Percentiles rank a stretch among this genome's conserved stretches.
These are phyloP conservation scores for Frankliniella fusca DNA, from an alignment of 2,888 invertebrate species.

Conservation along the genomic window DNA sequence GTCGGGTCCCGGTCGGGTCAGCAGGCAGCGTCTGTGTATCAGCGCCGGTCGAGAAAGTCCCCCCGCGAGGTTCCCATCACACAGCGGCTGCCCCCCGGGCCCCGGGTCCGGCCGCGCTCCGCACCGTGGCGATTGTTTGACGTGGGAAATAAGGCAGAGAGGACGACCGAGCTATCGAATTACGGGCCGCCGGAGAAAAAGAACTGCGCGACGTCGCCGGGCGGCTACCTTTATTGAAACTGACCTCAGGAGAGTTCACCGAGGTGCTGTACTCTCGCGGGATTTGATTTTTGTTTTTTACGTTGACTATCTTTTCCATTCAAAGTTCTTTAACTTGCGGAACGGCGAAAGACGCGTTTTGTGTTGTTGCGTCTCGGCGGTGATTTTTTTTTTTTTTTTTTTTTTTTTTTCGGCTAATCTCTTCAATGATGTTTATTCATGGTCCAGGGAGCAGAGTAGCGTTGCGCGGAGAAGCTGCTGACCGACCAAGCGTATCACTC, in stretches of 20 bases:
- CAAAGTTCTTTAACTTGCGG: no score
- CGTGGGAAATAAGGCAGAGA: not conserved
- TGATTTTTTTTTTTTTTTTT: not conserved
- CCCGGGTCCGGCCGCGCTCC: not conserved
- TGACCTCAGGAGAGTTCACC: no score
- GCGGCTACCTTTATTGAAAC: not conserved
- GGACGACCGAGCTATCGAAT: not conserved
- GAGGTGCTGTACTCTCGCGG: no score
- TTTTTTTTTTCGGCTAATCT: not conserved
- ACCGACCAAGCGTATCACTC: no score
- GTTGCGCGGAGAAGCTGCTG: no score
- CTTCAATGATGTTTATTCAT: no score
- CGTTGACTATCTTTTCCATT: no score
- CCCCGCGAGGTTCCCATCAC: no score
- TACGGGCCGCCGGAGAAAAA: not conserved
- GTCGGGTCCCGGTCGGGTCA: no score
- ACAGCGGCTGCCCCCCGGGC: not conserved
- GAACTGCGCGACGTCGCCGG: not conserved
- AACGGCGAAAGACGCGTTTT: not conserved
- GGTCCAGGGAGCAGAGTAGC: no score
- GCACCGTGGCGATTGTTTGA: slow-evolving; percentile 2
- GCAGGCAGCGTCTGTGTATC: no score
- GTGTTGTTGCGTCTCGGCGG: not conserved
- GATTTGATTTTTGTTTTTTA: no score
- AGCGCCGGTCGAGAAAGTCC: not conserved